phyloP scores from a whole-genome alignment of 2,888 invertebrate genomes.

The Troides helena region DNA sequence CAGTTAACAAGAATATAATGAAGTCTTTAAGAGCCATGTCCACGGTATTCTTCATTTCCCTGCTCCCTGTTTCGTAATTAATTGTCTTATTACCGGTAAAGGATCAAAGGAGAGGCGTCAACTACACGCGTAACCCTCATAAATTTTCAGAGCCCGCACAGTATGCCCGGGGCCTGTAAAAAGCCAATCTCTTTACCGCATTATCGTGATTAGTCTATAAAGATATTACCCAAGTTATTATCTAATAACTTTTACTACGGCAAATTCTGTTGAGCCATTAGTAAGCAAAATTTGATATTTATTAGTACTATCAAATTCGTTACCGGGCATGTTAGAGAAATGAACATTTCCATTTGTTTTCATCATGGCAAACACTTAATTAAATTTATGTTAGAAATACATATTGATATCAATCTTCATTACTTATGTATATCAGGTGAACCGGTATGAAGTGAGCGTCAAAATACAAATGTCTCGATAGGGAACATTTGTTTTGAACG shows the following conservation, averaged over 20 bases:
- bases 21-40: background rate
- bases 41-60: background rate
- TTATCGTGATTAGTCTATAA: constrained; percentile 22
- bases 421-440: too few relatives aligned
- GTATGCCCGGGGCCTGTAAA: constrained; percentile 13
- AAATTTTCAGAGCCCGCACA: constrained; percentile 9
- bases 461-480: too few relatives aligned
- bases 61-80: background rate
- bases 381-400: too few relatives aligned
- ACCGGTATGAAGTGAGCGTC: too few relatives aligned
- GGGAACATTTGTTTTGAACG: too few relatives aligned
- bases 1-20: too few relatives aligned
- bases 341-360: background rate
- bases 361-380: background rate
- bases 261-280: background rate
- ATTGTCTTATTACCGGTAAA: constrained; percentile 1
- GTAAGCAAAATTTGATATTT: background rate
- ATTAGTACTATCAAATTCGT: background rate
- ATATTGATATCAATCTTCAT: too few relatives aligned
- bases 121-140: background rate
- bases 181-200: constrained; percentile 24
- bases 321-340: background rate
- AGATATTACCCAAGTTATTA: constrained; percentile 15
- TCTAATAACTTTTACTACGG: constrained; percentile 11
- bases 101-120: background rate